Base-by-base conservation (phyloP, 2,888 invertebrate genomes). In the Fissipunctia ypsillon region DNA sequence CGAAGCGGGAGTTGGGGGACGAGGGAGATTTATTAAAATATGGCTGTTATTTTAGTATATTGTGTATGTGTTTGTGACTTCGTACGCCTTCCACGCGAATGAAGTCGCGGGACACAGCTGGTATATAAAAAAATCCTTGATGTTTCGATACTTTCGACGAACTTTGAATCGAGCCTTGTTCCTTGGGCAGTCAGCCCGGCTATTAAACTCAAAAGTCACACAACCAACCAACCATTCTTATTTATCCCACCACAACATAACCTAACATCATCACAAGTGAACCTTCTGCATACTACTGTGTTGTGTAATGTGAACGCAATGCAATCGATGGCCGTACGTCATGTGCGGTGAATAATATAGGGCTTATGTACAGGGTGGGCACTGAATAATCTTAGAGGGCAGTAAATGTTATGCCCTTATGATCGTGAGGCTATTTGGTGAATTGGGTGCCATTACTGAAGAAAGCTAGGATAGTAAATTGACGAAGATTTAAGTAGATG, bases 311-410 rank as follows among this genome's bases (percentile, higher is more conserved):
- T 64, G 52, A 60, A 65, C 43, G 50, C 69, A 54, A 45, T 65
- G 70, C 73, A 68, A 81, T 81, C 73, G 73, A 81, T 73, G 60
- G 19, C 45, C 52, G 52, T 69, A 25, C 70, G 25, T 73, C 68
- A 68, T 70, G 56, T 64, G 60, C 19, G 22, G 54, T 69, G 68
- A 81, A 73, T 78, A 71, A 71, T 65, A 73, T 61, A 57, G 28
- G 63, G 65, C 31, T 65, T 60, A 69, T 56, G 14, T 65, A 50
- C 52, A 31, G 54, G 60, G 60, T 57, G 64, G 66, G 5, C 22
- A 9, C 67, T 80, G 81, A 76, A 76, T 68, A 76, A 68, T 76
- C 56, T 68, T 64, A 57, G 56, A 16, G 31, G 38, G 19, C 9
- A 65, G 68, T 68, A 57, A 65, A 71, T 16, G 67, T 65, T 56